Evolutionary conservation across 2,797 vertebrate genomes (phyloP).

Genomic region (Phrynocephalus guinanensis): DNA sequence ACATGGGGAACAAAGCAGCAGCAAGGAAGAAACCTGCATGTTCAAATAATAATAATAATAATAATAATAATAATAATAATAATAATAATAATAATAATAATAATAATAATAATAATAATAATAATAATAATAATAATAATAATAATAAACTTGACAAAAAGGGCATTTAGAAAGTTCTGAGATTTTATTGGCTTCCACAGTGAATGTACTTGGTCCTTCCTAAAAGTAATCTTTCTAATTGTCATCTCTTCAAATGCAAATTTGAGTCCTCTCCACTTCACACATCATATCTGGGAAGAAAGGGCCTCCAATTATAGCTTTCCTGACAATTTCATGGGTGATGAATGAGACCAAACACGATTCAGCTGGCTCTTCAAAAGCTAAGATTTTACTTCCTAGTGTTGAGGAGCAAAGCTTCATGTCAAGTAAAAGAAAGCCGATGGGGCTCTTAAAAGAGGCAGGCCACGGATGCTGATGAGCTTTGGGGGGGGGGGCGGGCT

Average conservation of each 20-base stretch:
- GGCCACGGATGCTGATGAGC: slow-evolving; percentile 15
- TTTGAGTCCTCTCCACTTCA: slow-evolving; percentile 22
- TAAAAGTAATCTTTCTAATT: slow-evolving; percentile 28
- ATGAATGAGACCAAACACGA: slow-evolving; percentile 42
- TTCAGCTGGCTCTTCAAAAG: slow-evolving; percentile 42
- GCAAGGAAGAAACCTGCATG: slow-evolving; percentile 6
- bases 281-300: not conserved
- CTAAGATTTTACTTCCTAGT: slow-evolving; percentile 30
- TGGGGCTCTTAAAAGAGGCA: not conserved
- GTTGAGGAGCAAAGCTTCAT: slow-evolving; percentile 38
- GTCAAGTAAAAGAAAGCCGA: slow-evolving; percentile 52
- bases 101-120: no score
- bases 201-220: slow-evolving; percentile 32
- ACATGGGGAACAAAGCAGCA: not conserved
- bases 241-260: slow-evolving; percentile 46
- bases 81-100: no score
- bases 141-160: not conserved
- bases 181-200: slow-evolving; percentile 19
- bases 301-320: slow-evolving; percentile 37
- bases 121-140: not conserved
- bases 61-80: no score
- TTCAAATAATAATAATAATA: not conserved
- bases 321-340: slow-evolving; percentile 40
- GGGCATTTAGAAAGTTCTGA: not conserved
- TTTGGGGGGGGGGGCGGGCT: not conserved